Evolutionary conservation across 2,888 invertebrate species (phyloP).

Genomic region (Timema cristinae): DNA sequence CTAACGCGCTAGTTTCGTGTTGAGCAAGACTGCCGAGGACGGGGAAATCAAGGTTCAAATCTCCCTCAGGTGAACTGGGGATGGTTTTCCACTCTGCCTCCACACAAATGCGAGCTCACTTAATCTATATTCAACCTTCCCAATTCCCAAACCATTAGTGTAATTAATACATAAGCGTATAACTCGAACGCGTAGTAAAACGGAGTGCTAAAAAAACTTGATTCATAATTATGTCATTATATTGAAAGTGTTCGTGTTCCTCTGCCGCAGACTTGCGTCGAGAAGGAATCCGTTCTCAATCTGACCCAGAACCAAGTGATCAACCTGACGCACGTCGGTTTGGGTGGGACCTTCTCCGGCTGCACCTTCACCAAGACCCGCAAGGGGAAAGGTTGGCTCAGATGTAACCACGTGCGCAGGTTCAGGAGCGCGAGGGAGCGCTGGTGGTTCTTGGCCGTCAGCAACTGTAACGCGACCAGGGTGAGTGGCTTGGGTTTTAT

Average conservation of each 20-base stretch:
- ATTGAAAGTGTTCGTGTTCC: background rate
- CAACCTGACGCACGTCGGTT: slow-evolving; percentile 56
- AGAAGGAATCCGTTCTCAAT: slow-evolving; percentile 67
- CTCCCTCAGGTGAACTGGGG: too few relatives aligned
- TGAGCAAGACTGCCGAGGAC: too few relatives aligned
- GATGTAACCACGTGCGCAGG: slow-evolving; percentile 34
- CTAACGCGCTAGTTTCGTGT: too few relatives aligned
- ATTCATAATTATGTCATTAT: too few relatives aligned
- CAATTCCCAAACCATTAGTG: too few relatives aligned
- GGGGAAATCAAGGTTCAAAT: too few relatives aligned
- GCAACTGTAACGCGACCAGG: slow-evolving; percentile 69
- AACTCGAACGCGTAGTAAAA: too few relatives aligned
- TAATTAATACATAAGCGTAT: too few relatives aligned
- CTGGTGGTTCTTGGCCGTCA: slow-evolving; percentile 92
- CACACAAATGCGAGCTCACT: too few relatives aligned
- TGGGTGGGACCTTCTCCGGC: slow-evolving; percentile 54
- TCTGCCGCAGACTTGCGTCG: slow-evolving; percentile 62
- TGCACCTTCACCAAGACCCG: slow-evolving; percentile 45
- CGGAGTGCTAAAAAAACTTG: too few relatives aligned
- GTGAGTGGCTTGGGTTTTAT: slow-evolving; percentile 41
- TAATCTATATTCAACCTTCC: too few relatives aligned
- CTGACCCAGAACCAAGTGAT: slow-evolving; percentile 75
- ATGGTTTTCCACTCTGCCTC: too few relatives aligned
- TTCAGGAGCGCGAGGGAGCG: slow-evolving; percentile 79
- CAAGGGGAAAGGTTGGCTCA: background rate